A percentile compares a stretch with the other conserved stretches of the same genome.
phyloP scores from a whole-genome alignment of 2,888 invertebrate genomes.

The Drosophila nigritarsus region DNA sequence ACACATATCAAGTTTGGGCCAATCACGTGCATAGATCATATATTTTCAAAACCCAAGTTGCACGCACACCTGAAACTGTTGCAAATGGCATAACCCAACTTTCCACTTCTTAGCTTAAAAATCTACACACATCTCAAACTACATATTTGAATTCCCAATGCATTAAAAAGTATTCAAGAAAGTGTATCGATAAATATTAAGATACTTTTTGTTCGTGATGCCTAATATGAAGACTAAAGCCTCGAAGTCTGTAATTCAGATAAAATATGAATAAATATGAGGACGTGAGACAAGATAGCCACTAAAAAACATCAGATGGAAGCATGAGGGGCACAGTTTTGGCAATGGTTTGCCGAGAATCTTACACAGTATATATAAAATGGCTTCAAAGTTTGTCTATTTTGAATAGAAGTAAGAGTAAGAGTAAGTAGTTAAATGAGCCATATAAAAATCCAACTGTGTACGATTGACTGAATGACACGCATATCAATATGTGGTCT shows the following conservation, averaged over 20 bases:
- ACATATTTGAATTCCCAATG: background rate
- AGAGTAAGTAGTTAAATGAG: background rate
- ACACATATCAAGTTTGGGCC: slow-evolving; percentile 31
- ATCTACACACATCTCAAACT: slow-evolving; percentile 1
- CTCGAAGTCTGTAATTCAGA: background rate
- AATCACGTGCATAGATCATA: slow-evolving; percentile 45
- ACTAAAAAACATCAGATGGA: background rate
- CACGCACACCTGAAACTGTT: slow-evolving; percentile 18
- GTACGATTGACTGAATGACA: background rate
- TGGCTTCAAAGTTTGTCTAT: too few relatives aligned
- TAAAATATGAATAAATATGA: background rate
- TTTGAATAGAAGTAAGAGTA: background rate
- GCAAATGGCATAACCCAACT: slow-evolving; percentile 11
- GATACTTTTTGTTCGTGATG: slow-evolving; percentile 1
- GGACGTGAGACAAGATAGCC: background rate
- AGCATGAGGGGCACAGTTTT: background rate
- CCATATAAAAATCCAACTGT: background rate
- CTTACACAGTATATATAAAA: background rate
- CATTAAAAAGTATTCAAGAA: slow-evolving; percentile 33
- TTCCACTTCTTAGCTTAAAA: slow-evolving; percentile 3
- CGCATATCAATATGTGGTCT: background rate
- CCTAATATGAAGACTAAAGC: background rate
- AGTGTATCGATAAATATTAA: slow-evolving; percentile 18
- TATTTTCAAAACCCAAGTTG: slow-evolving; percentile 3
- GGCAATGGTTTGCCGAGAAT: background rate